phyloP scores from a whole-genome alignment of 2,888 invertebrate species.

The Papilio elwesi region DNA sequence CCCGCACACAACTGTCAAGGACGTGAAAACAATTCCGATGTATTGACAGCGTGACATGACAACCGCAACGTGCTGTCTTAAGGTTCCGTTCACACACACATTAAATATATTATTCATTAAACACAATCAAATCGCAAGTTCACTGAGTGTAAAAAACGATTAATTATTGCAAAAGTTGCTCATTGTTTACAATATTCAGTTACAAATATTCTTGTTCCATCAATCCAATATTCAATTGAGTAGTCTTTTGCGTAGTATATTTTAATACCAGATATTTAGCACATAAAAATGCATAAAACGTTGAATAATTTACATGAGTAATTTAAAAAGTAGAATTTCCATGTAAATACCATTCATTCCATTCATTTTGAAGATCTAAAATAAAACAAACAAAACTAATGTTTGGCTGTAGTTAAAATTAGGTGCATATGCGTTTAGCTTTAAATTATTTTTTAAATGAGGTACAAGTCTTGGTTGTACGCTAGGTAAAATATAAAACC shows the following conservation, averaged over 20 bases:
- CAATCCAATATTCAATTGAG: no score
- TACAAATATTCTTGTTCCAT: no score
- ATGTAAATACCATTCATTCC: neutral
- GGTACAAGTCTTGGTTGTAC: neutral
- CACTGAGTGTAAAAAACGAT: no score
- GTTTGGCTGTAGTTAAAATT: neutral
- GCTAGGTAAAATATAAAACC: neutral
- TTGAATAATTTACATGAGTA: neutral
- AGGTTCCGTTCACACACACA: slow-evolving; percentile 10
- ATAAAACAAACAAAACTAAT: neutral
- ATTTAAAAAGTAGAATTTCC: neutral
- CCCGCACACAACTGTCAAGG: slow-evolving; percentile 47
- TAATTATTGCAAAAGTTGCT: no score
- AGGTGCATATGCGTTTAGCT: neutral
- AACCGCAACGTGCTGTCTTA: slow-evolving; percentile 49
- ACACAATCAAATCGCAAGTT: no score
- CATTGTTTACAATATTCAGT: no score
- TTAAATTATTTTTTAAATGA: neutral
- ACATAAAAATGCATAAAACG: neutral
- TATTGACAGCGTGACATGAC: slow-evolving; percentile 57
- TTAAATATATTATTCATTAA: no score
- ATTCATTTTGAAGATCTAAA: neutral
- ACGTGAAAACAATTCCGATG: slow-evolving; percentile 44
- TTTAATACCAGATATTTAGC: neutral
- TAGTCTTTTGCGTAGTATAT: neutral